A percentile compares a stretch with the other conserved stretches of the same genome.
Conservation (phyloP, 2,113 vertebrate species). For the Oncorhynchus tshawytscha region DNA sequence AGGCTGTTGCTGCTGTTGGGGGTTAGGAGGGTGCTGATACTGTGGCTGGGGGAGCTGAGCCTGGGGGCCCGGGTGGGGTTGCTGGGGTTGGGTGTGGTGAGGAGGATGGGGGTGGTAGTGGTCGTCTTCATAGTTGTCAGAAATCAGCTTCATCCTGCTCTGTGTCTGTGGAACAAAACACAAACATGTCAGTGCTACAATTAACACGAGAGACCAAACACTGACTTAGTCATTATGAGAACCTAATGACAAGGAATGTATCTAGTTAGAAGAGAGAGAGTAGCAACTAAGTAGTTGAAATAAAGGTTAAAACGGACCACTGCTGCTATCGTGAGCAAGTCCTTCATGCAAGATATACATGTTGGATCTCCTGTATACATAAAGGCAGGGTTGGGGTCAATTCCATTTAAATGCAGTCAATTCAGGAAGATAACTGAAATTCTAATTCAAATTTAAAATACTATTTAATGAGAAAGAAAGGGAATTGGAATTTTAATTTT, state of each 20-base stretch:
- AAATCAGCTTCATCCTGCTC: constrained; percentile 96
- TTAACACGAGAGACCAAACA: not conserved
- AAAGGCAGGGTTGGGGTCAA: too few relatives aligned
- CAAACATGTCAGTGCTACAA: not conserved
- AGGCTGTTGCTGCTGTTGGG: constrained; percentile 77
- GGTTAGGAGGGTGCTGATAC: constrained; percentile 78
- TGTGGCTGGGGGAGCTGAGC: constrained; percentile 85
- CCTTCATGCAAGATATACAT: too few relatives aligned
- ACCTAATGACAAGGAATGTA: not conserved
- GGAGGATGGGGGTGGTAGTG: constrained; percentile 88
- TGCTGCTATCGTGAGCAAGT: too few relatives aligned
- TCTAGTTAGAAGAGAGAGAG: not conserved
- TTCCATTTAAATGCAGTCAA: too few relatives aligned
- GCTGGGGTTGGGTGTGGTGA: constrained; percentile 82
- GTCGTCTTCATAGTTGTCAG: constrained; percentile 95
- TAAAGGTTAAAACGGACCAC: too few relatives aligned
- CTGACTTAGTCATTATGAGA: not conserved
- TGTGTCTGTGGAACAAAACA: constrained; percentile 85
- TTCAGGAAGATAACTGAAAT: too few relatives aligned
- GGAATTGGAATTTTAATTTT: too few relatives aligned
- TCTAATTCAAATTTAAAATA: too few relatives aligned
- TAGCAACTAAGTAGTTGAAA: too few relatives aligned
- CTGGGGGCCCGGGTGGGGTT: constrained; percentile 68
- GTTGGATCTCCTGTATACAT: too few relatives aligned
- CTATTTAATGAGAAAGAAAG: too few relatives aligned